Conservation (phyloP, 2,113 vertebrate species). For the Chlamydotis undulata region DNA sequence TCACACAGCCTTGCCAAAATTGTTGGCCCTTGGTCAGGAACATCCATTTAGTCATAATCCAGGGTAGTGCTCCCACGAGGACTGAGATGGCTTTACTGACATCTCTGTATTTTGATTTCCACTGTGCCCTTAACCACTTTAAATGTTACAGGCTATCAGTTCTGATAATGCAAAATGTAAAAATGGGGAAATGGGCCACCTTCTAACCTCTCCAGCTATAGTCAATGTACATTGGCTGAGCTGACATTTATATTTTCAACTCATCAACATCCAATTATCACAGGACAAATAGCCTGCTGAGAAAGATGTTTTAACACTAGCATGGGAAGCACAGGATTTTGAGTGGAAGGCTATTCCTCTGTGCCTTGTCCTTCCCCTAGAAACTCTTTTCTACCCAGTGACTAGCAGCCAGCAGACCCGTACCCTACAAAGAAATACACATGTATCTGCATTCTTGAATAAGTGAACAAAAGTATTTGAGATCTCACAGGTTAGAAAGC, state of each 20-base stretch:
- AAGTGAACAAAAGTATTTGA: background rate
- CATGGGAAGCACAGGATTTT: background rate
- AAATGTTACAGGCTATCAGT: background rate
- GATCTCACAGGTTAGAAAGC: background rate
- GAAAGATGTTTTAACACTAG: background rate
- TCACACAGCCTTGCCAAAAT: background rate
- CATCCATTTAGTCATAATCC: background rate
- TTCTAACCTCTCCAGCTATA: background rate
- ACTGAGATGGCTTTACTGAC: background rate
- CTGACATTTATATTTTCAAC: background rate
- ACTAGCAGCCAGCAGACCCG: background rate
- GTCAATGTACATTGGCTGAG: background rate
- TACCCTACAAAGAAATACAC: background rate
- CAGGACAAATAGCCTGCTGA: background rate
- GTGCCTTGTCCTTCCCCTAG: background rate
- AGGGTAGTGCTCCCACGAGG: background rate
- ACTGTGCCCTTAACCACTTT: background rate
- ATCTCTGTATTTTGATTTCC: background rate
- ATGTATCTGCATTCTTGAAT: background rate
- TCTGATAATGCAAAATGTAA: background rate
- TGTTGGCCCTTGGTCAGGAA: background rate
- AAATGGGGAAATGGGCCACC: background rate
- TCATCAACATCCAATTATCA: background rate
- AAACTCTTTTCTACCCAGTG: background rate
- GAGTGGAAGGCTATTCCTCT: background rate